These are phyloP conservation scores for Glaucomys volans DNA, from an alignment of 2,113 vertebrate species.

Conservation along the genomic window DNA sequence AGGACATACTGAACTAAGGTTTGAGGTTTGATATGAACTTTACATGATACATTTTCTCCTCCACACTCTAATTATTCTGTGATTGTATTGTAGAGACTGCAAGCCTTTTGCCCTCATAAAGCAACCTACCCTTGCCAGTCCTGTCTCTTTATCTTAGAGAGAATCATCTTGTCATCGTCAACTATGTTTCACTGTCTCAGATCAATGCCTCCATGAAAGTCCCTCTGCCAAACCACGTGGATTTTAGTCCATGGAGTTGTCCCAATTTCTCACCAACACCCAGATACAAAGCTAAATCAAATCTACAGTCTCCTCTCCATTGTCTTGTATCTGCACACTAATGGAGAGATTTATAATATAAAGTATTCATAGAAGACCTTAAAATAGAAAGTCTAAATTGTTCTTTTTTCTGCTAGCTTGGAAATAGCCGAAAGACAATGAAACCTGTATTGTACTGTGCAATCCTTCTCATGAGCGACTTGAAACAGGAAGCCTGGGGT, in stretches of 20 bases:
- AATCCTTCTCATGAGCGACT: conserved; percentile 70
- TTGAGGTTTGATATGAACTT: neutral
- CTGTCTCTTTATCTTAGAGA: neutral
- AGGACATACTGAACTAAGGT: neutral
- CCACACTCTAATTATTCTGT: neutral
- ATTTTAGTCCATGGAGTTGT: neutral
- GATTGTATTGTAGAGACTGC: neutral
- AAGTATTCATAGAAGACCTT: neutral
- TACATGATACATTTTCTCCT: neutral
- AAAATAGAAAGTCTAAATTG: neutral
- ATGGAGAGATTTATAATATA: neutral
- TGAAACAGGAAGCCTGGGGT: conserved; percentile 84
- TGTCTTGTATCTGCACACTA: neutral
- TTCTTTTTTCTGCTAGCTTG: conserved; percentile 5
- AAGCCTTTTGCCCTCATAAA: conserved; percentile 19
- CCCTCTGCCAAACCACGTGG: neutral
- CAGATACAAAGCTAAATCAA: neutral
- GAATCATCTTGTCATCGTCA: neutral
- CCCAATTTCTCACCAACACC: neutral
- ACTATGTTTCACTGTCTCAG: neutral
- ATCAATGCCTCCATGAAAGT: neutral
- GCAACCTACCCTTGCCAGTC: neutral
- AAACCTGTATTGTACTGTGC: neutral
- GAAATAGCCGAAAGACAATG: neutral
- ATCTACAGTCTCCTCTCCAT: neutral